These are phyloP conservation scores for Cladorhizidae sp. DNA, from an alignment of 37 sponge, comb jelly and placozoan genomes.

Conservation along the genomic window DNA sequence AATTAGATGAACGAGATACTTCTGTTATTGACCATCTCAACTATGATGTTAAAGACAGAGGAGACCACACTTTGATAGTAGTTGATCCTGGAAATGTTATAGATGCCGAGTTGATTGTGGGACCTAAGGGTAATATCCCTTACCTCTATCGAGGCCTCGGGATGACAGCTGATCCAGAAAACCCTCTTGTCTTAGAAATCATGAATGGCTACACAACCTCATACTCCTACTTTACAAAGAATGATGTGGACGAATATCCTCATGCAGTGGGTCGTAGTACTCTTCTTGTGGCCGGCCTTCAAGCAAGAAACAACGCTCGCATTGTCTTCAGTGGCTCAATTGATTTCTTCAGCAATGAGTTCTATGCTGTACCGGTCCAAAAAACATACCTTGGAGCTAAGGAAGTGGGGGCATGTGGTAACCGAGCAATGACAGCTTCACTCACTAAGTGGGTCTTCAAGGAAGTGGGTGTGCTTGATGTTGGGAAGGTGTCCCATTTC, in stretches of 20 bases:
- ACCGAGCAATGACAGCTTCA: constrained; percentile 54
- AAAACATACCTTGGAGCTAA: constrained; percentile 50
- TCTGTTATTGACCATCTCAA: constrained; percentile 95
- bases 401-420: constrained; percentile 55
- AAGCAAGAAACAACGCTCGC: constrained; percentile 96
- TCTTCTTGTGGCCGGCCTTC: constrained; percentile 91
- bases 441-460: constrained; percentile 90
- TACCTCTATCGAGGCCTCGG: constrained; percentile 84
- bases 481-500: constrained; percentile 75
- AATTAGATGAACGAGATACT: constrained; percentile 91
- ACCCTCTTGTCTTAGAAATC: constrained; percentile 88
- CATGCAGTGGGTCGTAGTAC: constrained; percentile 93
- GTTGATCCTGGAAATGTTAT: constrained; percentile 67
- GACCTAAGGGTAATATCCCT: constrained; percentile 44
- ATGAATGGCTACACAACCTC: constrained; percentile 85
- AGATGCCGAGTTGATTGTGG: constrained; percentile 68
- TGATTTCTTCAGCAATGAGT: constrained; percentile 93
- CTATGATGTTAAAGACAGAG: constrained; percentile 87
- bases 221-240: constrained; percentile 82
- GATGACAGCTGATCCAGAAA: constrained; percentile 91
- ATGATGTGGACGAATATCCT: constrained; percentile 81
- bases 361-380: constrained; percentile 73
- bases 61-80: constrained; percentile 85
- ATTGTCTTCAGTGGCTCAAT: constrained; percentile 90
- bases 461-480: constrained; percentile 83